A percentile compares a stretch with the other conserved stretches of the same genome.
These are phyloP conservation scores for Penaeus japonicus DNA, from an alignment of 1,140 invertebrate species.

Conservation along the genomic window DNA sequence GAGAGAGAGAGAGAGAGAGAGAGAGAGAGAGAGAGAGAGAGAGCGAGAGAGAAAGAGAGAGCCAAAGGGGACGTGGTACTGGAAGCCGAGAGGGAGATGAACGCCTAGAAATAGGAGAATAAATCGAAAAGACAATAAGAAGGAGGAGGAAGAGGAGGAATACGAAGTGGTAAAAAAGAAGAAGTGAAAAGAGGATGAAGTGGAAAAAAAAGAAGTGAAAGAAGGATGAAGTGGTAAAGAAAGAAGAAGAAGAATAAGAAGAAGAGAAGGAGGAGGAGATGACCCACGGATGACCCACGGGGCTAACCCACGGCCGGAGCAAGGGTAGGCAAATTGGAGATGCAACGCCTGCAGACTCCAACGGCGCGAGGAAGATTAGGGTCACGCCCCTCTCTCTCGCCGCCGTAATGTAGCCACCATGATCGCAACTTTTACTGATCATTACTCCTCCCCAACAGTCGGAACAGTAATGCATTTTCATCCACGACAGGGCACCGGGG, in stretches of 20 bases:
- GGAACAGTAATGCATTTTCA: too few species aligned
- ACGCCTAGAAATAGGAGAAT: not conserved
- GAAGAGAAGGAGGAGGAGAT: too few species aligned
- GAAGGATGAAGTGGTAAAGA: too few species aligned
- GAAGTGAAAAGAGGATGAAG: too few species aligned
- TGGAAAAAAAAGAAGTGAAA: too few species aligned
- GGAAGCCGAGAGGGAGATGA: not conserved
- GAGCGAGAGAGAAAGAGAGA: not conserved
- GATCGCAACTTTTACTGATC: not conserved
- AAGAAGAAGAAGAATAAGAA: too few species aligned
- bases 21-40: not conserved
- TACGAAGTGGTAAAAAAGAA: too few species aligned
- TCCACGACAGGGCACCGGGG: too few species aligned
- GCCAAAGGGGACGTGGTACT: not conserved
- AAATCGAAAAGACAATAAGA: too few species aligned
- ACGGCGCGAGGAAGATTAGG: not conserved
- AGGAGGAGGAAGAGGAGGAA: too few species aligned
- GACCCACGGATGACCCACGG: too few species aligned
- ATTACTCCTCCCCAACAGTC: not conserved
- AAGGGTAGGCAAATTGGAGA: slow-evolving; percentile 37
- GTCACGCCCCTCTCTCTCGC: not conserved
- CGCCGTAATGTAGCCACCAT: not conserved
- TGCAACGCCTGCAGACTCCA: slow-evolving; percentile 14
- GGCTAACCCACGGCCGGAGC: too few species aligned
- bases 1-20: not conserved